phyloP scores from a whole-genome alignment of 2,797 vertebrate species.

The Tragopan temminckii region DNA sequence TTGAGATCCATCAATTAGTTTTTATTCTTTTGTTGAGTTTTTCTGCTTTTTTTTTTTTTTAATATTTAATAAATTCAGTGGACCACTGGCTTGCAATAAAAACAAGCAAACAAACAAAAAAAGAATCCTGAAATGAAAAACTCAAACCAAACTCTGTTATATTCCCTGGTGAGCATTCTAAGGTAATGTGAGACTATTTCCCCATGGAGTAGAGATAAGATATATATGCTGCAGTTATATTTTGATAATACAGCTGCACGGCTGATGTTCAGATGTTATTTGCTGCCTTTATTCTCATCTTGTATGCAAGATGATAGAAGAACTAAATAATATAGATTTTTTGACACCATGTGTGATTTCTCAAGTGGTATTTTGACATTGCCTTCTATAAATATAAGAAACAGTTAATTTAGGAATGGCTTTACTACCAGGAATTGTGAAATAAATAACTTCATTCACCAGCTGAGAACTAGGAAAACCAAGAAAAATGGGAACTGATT shows the following conservation, averaged over 20 bases:
- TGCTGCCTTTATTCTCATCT: background rate
- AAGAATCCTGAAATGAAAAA: background rate
- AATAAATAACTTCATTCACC: background rate
- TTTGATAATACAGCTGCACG: slow-evolving; percentile 26
- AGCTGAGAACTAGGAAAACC: background rate
- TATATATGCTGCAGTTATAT: background rate
- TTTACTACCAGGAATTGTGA: background rate
- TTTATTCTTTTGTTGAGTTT: background rate
- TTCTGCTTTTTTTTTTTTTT: background rate
- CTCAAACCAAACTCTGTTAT: background rate
- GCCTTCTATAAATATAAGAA: background rate
- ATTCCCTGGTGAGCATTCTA: slow-evolving; percentile 26
- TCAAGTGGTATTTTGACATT: slow-evolving; percentile 30
- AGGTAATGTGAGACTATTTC: slow-evolving; percentile 20
- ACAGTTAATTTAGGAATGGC: background rate
- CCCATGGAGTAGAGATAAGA: slow-evolving; percentile 24
- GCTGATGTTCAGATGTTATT: background rate
- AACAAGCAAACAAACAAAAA: background rate
- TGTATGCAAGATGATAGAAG: background rate
- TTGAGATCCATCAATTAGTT: slow-evolving; percentile 37
- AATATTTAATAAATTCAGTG: background rate
- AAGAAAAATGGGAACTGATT: rapidly evolving
- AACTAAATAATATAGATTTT: background rate
- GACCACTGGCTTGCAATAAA: background rate
- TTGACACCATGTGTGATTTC: background rate